phyloP scores from a whole-genome alignment of 2,888 invertebrate species.

The Serripes groenlandicus region DNA sequence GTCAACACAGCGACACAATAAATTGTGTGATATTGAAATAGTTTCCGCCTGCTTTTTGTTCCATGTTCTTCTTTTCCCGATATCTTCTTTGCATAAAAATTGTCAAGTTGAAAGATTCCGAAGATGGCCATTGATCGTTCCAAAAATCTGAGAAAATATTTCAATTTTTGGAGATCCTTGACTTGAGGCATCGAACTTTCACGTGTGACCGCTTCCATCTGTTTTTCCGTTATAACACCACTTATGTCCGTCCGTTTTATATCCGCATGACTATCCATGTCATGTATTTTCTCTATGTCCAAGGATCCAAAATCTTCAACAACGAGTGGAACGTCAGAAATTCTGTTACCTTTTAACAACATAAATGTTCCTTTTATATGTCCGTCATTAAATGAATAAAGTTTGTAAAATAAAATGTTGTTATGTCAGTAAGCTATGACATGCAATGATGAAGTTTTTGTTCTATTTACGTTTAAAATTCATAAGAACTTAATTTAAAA shows the following conservation, averaged over 20 bases:
- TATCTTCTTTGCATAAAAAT: background rate
- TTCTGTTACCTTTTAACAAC: background rate
- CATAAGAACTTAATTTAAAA: too few relatives aligned
- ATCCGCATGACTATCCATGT: background rate
- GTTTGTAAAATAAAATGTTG: too few relatives aligned
- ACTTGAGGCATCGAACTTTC: too few relatives aligned
- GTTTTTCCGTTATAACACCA: background rate
- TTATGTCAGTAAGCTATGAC: too few relatives aligned
- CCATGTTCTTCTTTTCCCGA: background rate
- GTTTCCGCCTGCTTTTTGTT: background rate
- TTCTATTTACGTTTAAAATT: too few relatives aligned
- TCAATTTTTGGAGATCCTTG: background rate
- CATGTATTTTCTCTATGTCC: background rate
- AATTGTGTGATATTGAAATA: background rate
- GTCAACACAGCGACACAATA: background rate
- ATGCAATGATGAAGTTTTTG: too few relatives aligned
- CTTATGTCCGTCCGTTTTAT: background rate
- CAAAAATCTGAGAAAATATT: background rate
- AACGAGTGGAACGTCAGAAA: background rate
- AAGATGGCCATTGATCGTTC: slow-evolving; percentile 1
- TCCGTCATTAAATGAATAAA: too few relatives aligned
- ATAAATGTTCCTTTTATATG: too few relatives aligned
- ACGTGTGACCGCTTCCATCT: too few relatives aligned
- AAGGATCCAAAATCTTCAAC: background rate
- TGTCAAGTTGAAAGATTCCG: slow-evolving; percentile 1